A percentile compares a stretch with the other conserved stretches of the same genome.
phyloP scores from a whole-genome alignment of 2,797 vertebrate genomes.

The Sebastes variabilis region DNA sequence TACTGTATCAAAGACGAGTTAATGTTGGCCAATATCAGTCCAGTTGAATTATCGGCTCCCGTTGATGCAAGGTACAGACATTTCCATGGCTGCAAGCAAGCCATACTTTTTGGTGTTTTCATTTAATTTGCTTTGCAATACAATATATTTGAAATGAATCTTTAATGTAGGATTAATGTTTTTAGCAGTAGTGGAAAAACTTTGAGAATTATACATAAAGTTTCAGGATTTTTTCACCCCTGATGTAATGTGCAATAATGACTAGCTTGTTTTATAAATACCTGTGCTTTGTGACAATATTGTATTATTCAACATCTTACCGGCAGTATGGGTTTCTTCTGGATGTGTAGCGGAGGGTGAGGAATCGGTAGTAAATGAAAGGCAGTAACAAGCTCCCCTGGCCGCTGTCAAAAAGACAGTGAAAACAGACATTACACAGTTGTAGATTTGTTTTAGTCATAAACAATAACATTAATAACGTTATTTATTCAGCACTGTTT shows the following conservation, averaged over 20 bases:
- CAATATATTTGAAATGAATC: background rate
- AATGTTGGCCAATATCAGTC: too few relatives aligned
- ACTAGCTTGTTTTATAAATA: background rate
- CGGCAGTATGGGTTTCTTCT: conserved; percentile 98
- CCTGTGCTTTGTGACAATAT: background rate
- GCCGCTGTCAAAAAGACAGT: conserved; percentile 83
- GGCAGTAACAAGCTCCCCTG: conserved; percentile 97
- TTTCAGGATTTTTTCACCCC: too few relatives aligned
- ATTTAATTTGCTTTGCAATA: background rate
- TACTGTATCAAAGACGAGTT: too few relatives aligned
- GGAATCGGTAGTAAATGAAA: conserved; percentile 98
- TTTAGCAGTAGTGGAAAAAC: background rate
- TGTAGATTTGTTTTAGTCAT: background rate
- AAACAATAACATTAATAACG: background rate
- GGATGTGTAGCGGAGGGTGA: conserved; percentile 96
- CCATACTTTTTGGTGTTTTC: background rate
- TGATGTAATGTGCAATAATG: background rate
- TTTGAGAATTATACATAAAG: too few relatives aligned
- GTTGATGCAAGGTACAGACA: too few relatives aligned
- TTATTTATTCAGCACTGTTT: background rate
- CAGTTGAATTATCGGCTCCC: too few relatives aligned
- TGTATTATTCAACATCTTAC: conserved; percentile 77
- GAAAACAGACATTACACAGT: background rate
- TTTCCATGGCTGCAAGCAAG: background rate
- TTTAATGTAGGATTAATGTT: background rate